phyloP scores from a whole-genome alignment of 2,113 vertebrate species.

The Saguinus midas region DNA sequence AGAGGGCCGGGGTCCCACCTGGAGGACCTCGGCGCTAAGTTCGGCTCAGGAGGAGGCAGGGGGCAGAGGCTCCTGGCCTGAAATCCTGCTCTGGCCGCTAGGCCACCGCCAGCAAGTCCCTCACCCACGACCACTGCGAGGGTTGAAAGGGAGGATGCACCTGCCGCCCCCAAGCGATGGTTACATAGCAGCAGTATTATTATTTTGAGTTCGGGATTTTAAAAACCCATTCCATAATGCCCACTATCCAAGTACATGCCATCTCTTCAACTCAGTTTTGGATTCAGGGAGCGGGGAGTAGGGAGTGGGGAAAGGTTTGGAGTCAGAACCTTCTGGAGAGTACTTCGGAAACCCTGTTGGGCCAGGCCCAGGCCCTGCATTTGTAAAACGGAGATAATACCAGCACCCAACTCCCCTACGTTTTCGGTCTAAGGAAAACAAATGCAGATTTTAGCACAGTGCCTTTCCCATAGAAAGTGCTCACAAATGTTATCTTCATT shows the following conservation, averaged over 20 bases:
- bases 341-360: not conserved
- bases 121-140: not conserved
- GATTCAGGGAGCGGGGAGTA: not conserved
- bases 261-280: not conserved
- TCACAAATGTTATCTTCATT: not conserved
- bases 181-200: not conserved
- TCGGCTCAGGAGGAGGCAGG: not conserved
- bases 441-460: not conserved
- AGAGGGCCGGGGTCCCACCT: fast-evolving
- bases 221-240: not conserved
- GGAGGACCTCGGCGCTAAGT: not conserved
- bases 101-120: no score
- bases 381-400: not conserved
- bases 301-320: not conserved
- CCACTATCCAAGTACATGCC: not conserved
- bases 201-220: not conserved
- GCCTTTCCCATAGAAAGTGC: not conserved
- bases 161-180: no score
- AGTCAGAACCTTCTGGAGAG: not conserved
- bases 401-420: not conserved
- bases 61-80: not conserved
- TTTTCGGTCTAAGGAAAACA: not conserved
- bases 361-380: not conserved
- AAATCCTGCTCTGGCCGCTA: not conserved
- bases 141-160: not conserved